These are phyloP conservation scores for Cryptotermes secundus DNA, from an alignment of 1,140 invertebrate species.

Conservation along the genomic window DNA sequence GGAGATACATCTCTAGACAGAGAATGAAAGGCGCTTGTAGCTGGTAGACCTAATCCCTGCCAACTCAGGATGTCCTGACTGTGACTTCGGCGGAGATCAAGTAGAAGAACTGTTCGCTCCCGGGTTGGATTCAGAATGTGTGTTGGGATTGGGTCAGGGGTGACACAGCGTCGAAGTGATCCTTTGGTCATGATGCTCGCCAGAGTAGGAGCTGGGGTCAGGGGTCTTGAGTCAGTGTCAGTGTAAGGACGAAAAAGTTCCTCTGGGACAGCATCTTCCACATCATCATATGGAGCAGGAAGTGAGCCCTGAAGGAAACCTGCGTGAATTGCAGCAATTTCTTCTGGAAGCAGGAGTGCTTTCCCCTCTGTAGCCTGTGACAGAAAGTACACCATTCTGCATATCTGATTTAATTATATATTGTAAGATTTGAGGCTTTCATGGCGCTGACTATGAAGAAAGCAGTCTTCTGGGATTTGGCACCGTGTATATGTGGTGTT, in stretches of 20 bases:
- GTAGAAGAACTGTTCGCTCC: conserved; percentile 27
- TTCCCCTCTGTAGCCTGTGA: conserved; percentile 50
- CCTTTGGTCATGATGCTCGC: conserved; percentile 42
- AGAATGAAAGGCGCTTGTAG: neutral
- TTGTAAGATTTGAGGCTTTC: too few species aligned
- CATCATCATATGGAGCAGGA: conserved; percentile 41
- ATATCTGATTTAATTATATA: too few species aligned
- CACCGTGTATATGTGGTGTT: too few species aligned
- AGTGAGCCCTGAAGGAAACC: conserved; percentile 44
- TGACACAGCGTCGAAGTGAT: neutral
- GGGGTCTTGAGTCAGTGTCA: conserved; percentile 74
- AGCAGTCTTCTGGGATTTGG: too few species aligned
- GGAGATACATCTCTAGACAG: neutral
- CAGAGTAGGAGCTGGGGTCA: conserved; percentile 70
- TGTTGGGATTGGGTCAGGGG: neutral
- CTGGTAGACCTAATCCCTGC: neutral
- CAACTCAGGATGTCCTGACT: conserved; percentile 30
- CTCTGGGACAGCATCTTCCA: conserved; percentile 51
- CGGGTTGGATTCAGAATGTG: neutral
- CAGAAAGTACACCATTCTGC: too few species aligned
- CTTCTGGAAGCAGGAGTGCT: conserved; percentile 51
- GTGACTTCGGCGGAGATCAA: conserved; percentile 32
- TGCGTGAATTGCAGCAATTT: conserved; percentile 53
- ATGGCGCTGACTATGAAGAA: too few species aligned
- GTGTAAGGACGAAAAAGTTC: conserved; percentile 68